Percentiles rank a stretch among this genome's conserved stretches.
Evolutionary conservation across 2,797 vertebrate species (phyloP).

Genomic region (Helicolenus hilgendorfi): DNA sequence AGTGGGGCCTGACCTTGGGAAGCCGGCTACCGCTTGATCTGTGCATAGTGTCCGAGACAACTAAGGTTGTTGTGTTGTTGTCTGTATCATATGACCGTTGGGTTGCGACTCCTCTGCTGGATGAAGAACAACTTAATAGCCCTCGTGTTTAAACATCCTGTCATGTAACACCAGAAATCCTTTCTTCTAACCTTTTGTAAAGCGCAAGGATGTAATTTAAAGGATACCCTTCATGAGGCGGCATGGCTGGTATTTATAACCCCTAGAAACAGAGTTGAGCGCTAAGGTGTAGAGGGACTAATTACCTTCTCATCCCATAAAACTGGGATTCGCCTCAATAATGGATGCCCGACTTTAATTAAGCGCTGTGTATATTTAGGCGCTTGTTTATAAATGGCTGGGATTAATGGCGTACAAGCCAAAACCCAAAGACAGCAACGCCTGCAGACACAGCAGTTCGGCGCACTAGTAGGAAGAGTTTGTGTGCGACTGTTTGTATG

Average conservation of each 20-base stretch:
- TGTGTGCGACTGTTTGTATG: not conserved
- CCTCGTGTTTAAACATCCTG: conserved; percentile 57
- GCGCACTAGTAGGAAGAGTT: conserved; percentile 3
- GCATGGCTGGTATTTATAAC: conserved; percentile 82
- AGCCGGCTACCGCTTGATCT: conserved; percentile 33
- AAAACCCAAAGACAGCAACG: conserved; percentile 61
- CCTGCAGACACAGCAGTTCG: conserved; percentile 63
- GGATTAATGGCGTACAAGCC: conserved; percentile 78
- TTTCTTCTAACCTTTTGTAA: conserved; percentile 77
- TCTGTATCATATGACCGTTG: conserved; percentile 48
- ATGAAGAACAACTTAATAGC: conserved; percentile 46
- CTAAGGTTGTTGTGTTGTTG: conserved; percentile 45
- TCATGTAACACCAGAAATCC: conserved; percentile 74
- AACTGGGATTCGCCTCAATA: conserved; percentile 85
- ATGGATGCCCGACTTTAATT: conserved; percentile 89
- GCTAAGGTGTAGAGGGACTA: conserved; percentile 84
- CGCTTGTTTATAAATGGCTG: conserved; percentile 82
- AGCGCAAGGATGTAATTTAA: conserved; percentile 70
- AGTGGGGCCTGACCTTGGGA: conserved; percentile 77
- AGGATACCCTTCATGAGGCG: conserved; percentile 78
- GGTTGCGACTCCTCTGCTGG: conserved; percentile 38
- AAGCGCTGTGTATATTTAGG: conserved; percentile 88
- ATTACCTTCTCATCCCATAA: conserved; percentile 88
- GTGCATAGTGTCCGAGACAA: conserved; percentile 33
- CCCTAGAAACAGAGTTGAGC: conserved; percentile 73